These are phyloP conservation scores for Lasioglossum figueresi DNA, from an alignment of 2,888 invertebrate genomes.

Conservation along the genomic window DNA sequence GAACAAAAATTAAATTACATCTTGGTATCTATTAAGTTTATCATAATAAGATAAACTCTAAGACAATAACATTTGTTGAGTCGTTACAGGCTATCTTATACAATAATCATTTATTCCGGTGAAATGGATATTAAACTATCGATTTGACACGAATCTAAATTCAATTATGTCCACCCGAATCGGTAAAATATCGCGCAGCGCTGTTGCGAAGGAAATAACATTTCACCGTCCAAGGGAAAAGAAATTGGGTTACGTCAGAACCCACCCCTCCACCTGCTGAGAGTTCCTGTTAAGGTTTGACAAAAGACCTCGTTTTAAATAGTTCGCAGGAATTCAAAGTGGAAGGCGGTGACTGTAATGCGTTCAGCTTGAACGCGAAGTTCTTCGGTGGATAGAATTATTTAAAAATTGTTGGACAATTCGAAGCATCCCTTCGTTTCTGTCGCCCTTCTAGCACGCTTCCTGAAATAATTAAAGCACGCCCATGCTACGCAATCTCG, in stretches of 20 bases:
- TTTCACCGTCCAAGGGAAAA: neutral
- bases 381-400: neutral
- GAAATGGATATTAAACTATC: neutral
- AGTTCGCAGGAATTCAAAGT: neutral
- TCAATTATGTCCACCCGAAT: neutral
- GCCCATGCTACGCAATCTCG: constrained; percentile 63
- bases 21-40: too few species aligned
- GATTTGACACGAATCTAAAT: neutral
- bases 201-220: neutral
- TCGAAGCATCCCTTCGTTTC: constrained; percentile 47
- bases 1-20: neutral
- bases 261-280: neutral
- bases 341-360: neutral
- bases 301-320: neutral
- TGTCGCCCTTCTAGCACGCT: constrained; percentile 36
- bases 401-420: constrained; percentile 66
- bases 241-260: constrained; percentile 2
- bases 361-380: neutral
- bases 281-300: neutral
- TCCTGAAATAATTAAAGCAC: constrained; percentile 69
- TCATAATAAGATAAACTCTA: neutral
- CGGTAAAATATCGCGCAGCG: neutral
- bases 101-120: too few species aligned
- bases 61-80: neutral
- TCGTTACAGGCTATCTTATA: too few species aligned